Evolutionary conservation across 2,888 invertebrate species (phyloP), one percentile per base, ranked within the genome.

Genomic region (Bellardia pandia): DNA sequence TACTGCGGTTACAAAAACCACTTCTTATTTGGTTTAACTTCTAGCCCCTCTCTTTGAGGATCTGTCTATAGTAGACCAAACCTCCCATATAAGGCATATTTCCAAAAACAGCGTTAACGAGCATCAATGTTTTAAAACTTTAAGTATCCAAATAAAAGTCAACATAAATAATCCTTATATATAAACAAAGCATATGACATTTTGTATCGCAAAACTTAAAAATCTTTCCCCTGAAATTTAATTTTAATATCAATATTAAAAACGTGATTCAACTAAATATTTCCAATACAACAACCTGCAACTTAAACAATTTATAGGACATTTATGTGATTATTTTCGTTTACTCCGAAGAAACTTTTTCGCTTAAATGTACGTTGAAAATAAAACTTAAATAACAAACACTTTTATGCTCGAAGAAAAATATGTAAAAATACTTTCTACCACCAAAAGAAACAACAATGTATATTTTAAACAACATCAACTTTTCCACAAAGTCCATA

Each of bases 371-470:
- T n/a, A 37, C 13, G 9, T 16, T 16, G 1, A 42, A 42, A 64
- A 64, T 60, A 33, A 33, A 37, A 37, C 37, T 33, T 14, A 13
- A 60, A 14, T 14, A 23, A 58, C 33, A 62, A 62, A 62, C 8
- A 7, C 2, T 42, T 64, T 64, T 64, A n/a, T 64, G 4, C 40
- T 62, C 13, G 1, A 30, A 33, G 60, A 14, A 60, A 60, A 68
- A 23, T 11, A 30, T 13, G 9, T 30, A 51, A 68, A 45, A 68
- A 2, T 30, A 68, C 13, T n/a, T 68, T 68, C 11, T 68, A 13
- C 48, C 68, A 68, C 48, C 13, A 48, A 42, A 66, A 42, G 66
- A n/a, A n/a, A 45, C 14, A 48, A 68, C 45, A 68, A 30, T 23
- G 7, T 30, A 14, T 64, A n/a, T 69, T 69, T 69, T 30, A 42